phyloP scores from a whole-genome alignment of 1,140 invertebrate genomes.

The Drosophila dunni region DNA sequence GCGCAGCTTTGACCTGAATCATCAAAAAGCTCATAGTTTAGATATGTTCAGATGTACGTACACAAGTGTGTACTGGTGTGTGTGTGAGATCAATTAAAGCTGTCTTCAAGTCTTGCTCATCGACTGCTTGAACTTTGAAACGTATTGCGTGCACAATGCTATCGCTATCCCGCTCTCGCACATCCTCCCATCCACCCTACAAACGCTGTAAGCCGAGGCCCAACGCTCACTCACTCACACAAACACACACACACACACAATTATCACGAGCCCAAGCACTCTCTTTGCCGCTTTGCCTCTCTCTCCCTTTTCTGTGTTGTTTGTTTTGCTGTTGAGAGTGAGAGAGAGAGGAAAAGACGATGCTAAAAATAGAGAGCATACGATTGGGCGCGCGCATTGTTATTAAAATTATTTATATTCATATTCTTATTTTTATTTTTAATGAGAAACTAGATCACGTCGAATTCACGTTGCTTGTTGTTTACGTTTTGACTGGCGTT shows the following conservation, averaged over 20 bases:
- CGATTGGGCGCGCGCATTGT: slow-evolving; percentile 53
- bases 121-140: slow-evolving; percentile 42
- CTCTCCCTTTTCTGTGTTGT: slow-evolving; percentile 16
- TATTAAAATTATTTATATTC: slow-evolving; percentile 38
- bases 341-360: slow-evolving; percentile 30
- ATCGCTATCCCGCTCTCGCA: background rate
- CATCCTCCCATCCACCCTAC: background rate
- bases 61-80: no score
- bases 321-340: slow-evolving; percentile 1
- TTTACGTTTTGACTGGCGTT: slow-evolving; percentile 71
- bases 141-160: slow-evolving; percentile 38
- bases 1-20: slow-evolving; percentile 7
- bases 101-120: slow-evolving; percentile 40
- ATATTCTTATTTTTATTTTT: slow-evolving; percentile 63
- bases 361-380: slow-evolving; percentile 71
- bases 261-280: background rate
- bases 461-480: slow-evolving; percentile 74
- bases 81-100: background rate
- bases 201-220: background rate
- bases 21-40: slow-evolving; percentile 5
- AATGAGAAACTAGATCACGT: slow-evolving; percentile 77
- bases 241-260: background rate
- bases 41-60: background rate
- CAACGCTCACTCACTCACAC: slow-evolving; percentile 35
- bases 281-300: background rate